Base-by-base conservation (phyloP, 2,888 invertebrate genomes). In the Lypha dubia region DNA sequence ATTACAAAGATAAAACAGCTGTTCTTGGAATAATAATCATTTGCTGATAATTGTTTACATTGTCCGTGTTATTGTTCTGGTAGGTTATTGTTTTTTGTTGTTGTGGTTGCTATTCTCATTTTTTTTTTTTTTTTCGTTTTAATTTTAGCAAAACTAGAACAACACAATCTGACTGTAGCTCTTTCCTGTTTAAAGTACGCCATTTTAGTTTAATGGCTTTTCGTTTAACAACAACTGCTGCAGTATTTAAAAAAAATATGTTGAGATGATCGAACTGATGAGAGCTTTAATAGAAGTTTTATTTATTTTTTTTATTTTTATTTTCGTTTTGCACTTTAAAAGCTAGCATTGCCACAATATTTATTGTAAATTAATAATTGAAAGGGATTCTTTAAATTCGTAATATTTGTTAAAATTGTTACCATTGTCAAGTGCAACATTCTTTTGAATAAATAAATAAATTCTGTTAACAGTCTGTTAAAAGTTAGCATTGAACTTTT, bases 41-140 rank as follows among this genome's bases (percentile, higher is more conserved):
- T 53, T 51, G 46, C 49, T 17, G 38, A 15, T 38, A 15, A 65
- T 82, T 82, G 75, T 71, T 82, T 82, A 76, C 75, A 70, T 70
- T 75, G 51, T 32, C 3, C 11, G 15, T 60, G 9, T 7, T 65
- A 32, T 71, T 71, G 32, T 44, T 44, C 35, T 51, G 22, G 35
- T 68, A 51, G 24, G 8, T 67, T 20, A 51, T 65, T 17, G 17
- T 65, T 9, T 38, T 56, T 32, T 65, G 32, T 20, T 3, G 11
- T 38, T 38, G 8, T 38, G 3, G 35, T 38, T 38, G 11, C 11
- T 38, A 32, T 49, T 46, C 11, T 15, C 22, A 2, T 53, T 22
- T 11, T 9, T 28, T 32, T 46, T 35, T 9, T 11, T 6, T 38
- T 20, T 20, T 20, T 32, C 15, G 24, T n/a, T 13, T n/a, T 11